Evolutionary conservation across 2,113 vertebrate species (phyloP).

Genomic region (Toxotes chatareus): DNA sequence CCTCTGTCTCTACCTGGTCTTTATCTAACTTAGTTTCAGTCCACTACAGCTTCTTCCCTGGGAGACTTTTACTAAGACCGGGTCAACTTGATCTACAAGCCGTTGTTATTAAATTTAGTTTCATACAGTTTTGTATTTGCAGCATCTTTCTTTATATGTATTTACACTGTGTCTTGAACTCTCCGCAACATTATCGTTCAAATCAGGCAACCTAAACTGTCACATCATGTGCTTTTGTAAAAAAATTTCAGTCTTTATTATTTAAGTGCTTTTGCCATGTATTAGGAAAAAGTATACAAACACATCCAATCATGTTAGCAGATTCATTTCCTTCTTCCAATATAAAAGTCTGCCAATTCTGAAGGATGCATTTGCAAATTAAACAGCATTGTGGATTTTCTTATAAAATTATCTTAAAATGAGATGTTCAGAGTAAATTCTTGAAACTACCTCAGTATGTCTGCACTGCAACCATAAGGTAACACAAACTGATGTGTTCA

Average conservation of each 20-base stretch:
- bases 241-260: too few relatives aligned
- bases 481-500: neutral
- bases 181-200: neutral
- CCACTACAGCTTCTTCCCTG: conserved; percentile 35
- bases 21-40: conserved; percentile 42
- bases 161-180: neutral
- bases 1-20: conserved; percentile 37
- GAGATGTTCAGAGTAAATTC: too few relatives aligned
- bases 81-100: conserved; percentile 12
- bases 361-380: neutral
- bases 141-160: neutral
- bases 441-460: too few relatives aligned
- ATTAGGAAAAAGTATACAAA: neutral
- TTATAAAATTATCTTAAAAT: too few relatives aligned
- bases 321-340: neutral
- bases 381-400: too few relatives aligned
- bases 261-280: too few relatives aligned
- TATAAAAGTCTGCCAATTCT: neutral
- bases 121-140: conserved; percentile 2
- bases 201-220: neutral
- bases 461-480: neutral
- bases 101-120: conserved; percentile 29
- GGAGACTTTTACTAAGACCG: conserved; percentile 20
- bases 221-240: neutral
- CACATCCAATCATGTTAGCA: neutral